Base-by-base conservation (phyloP, 92 coral and sea anemone genomes). In the Bergia puertoricense region DNA sequence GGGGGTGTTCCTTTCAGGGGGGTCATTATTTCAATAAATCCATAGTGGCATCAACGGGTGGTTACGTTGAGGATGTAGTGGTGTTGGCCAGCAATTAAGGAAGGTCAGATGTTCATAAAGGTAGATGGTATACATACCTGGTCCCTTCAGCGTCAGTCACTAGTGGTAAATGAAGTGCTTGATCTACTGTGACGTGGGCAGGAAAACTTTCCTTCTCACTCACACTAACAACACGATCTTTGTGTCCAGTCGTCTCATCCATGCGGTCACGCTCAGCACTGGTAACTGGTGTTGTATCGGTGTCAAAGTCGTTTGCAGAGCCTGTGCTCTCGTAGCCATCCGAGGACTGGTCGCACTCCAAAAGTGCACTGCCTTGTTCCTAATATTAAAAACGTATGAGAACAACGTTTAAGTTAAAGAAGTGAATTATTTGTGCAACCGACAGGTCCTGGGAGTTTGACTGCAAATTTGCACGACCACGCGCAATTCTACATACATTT, bases 161-260 rank as follows among this genome's bases (percentile, higher is more conserved):
- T 77, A 92, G 82, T 74, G 95, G 96, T 83, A 97, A 90, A 81
- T 94, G 98, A 43, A 91, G 94, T 2, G 99, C 99, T 82, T 94
- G 96, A 78, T 97, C 98, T 85, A 97, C 90, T 45, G 93, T 81
- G 38, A 97, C 91, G 88, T 97, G 99, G 22, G 97, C 99, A 80
- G 98, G 89, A 80, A 96, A 95, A 57, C 94, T 87, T 86, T 94
- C 92, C 14, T 87, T 88, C 68, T 88, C 90, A 86, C 89, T 88
- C 14, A 37, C 91, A 48, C 71, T 71, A 62, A 51, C 50, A 50
- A 81, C 79, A 4, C 46, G 57, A 16, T 39, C n/a, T 81, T 76
- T 86, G 48, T 90, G 77, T 59, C 48, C 62, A 81, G 89, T 14
- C 9, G 44, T 59, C n/a, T 67, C 74, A 42, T 45, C 15, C 8